phyloP scores from a whole-genome alignment of 2,888 invertebrate species.

The Machimus rusticus region DNA sequence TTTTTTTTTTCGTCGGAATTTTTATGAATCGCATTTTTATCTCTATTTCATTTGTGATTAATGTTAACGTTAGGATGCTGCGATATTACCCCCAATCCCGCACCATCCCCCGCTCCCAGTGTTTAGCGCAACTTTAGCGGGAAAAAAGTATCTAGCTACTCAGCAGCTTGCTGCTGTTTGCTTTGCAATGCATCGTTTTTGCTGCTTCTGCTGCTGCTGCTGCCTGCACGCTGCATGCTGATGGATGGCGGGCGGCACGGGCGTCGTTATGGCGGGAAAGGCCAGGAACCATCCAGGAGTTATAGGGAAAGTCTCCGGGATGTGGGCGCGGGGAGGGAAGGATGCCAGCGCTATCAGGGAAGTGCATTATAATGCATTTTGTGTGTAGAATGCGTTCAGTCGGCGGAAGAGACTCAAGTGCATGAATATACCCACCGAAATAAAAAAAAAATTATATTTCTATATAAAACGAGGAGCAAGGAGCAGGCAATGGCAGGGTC shows the following conservation, averaged over 20 bases:
- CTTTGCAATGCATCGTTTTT: background rate
- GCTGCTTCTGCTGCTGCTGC: background rate
- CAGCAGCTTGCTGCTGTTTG: constrained; percentile 4
- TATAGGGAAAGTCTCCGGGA: background rate
- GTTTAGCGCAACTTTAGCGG: background rate
- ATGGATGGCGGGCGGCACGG: background rate
- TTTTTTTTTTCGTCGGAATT: constrained; percentile 21
- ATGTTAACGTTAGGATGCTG: constrained; percentile 29
- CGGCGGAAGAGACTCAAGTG: constrained; percentile 40
- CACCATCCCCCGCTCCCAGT: background rate
- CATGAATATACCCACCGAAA: constrained; percentile 40
- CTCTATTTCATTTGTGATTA: constrained; percentile 42
- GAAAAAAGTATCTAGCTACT: background rate
- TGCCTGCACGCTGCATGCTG: background rate
- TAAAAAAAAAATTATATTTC: constrained; percentile 14
- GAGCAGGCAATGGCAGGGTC: background rate
- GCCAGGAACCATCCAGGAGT: background rate
- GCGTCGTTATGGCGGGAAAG: background rate
- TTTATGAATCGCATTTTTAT: constrained; percentile 41
- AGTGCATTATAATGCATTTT: constrained; percentile 43
- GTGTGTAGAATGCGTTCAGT: constrained; percentile 33
- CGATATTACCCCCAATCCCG: background rate
- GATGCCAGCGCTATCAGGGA: constrained; percentile 33
- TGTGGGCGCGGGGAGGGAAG: background rate
- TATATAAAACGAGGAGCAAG: constrained; percentile 18